A percentile compares a stretch with the other conserved stretches of the same genome.
phyloP scores from a whole-genome alignment of 2,888 invertebrate genomes.

The Deilephila porcellus region DNA sequence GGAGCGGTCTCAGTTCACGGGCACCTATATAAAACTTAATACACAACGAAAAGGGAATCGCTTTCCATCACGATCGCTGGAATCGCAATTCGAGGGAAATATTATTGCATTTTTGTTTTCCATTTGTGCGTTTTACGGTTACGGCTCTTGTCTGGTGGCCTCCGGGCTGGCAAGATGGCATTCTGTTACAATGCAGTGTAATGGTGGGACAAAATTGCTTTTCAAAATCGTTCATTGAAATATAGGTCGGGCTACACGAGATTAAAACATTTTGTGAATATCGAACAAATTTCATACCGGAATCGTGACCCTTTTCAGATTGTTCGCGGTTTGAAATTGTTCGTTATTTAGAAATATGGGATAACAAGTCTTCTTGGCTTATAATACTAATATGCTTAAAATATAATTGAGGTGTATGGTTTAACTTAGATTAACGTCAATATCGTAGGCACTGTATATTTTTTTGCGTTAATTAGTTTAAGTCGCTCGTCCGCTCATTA shows the following conservation, averaged over 20 bases:
- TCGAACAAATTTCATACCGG: not conserved
- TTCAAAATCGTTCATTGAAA: slow-evolving; percentile 26
- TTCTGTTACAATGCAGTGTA: slow-evolving; percentile 48
- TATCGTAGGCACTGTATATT: no score
- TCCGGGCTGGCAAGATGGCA: slow-evolving; percentile 45
- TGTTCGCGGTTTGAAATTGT: not conserved
- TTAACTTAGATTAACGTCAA: no score
- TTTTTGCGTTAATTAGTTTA: no score
- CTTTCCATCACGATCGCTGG: slow-evolving; percentile 49
- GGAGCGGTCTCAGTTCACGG: not conserved
- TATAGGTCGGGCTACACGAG: not conserved
- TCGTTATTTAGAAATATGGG: no score
- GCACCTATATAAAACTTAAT: slow-evolving; percentile 42
- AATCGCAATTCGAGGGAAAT: slow-evolving; percentile 59
- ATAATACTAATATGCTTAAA: no score
- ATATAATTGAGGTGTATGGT: no score
- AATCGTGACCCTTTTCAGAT: slow-evolving; percentile 19
- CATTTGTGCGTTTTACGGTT: slow-evolving; percentile 61
- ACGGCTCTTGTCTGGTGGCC: slow-evolving; percentile 52
- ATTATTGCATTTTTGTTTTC: slow-evolving; percentile 66
- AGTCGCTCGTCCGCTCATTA: no score
- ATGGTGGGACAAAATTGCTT: slow-evolving; percentile 30
- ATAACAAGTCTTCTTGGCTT: no score
- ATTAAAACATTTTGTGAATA: slow-evolving; percentile 29
- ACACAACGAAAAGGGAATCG: slow-evolving; percentile 42